Evolutionary conservation across 2,113 vertebrate genomes (phyloP).

Genomic region (Coreoperca whiteheadi): DNA sequence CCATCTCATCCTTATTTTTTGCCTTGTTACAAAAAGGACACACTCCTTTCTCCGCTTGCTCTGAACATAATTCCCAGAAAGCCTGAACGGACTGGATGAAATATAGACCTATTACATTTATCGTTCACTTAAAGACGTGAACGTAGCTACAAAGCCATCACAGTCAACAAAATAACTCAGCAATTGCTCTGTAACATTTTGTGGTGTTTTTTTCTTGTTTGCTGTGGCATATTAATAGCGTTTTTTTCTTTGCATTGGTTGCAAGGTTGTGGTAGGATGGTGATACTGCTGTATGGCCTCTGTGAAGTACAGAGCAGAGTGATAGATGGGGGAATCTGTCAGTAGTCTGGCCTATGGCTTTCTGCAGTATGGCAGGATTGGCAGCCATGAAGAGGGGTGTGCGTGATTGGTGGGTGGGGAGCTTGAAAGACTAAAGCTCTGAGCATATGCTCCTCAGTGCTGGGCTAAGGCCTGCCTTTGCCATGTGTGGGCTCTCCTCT

Average conservation of each 20-base stretch:
- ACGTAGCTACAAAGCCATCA: conserved; percentile 12
- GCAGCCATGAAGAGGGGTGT: conserved; percentile 17
- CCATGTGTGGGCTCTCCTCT: conserved; percentile 64
- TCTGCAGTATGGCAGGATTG: conserved; percentile 32
- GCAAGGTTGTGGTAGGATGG: conserved; percentile 34
- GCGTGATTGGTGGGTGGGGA: conserved; percentile 1
- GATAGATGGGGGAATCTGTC: conserved; percentile 45
- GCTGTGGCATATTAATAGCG: background rate
- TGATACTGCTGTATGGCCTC: background rate
- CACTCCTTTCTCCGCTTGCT: rapidly evolving
- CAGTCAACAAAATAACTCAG: conserved; percentile 2
- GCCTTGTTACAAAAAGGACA: background rate
- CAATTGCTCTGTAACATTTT: conserved; percentile 4
- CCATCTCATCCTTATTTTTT: background rate
- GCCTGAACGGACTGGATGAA: background rate
- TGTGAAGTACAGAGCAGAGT: conserved; percentile 21
- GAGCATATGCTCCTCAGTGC: conserved; percentile 68
- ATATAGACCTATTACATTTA: background rate
- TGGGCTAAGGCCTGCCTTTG: conserved; percentile 38
- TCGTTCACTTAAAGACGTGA: conserved; percentile 1
- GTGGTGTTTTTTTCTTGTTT: conserved; percentile 11
- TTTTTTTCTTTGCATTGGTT: background rate
- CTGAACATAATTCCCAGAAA: background rate
- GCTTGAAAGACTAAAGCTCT: conserved; percentile 23
- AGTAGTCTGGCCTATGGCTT: conserved; percentile 34